phyloP scores from a whole-genome alignment of 2,113 vertebrate species.

The Sapayoa aenigma region DNA sequence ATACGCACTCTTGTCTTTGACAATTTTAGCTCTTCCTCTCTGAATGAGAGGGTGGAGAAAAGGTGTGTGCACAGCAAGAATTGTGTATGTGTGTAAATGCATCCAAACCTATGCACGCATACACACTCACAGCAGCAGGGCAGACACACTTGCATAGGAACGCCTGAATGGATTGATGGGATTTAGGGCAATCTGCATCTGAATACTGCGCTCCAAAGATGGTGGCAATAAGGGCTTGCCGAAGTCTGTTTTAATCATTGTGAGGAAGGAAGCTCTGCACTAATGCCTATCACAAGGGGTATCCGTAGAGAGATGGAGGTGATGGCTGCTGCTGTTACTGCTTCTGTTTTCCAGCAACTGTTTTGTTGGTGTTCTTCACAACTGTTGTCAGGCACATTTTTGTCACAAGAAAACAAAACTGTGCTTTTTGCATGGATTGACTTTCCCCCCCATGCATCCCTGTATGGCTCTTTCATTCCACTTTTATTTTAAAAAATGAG shows the following conservation, averaged over 20 bases:
- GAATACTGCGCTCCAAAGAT: slow-evolving; percentile 80
- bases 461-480: not conserved
- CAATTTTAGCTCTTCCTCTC: slow-evolving; percentile 30
- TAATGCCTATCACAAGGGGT: not conserved
- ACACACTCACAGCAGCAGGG: not conserved
- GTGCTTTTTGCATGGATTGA: not conserved
- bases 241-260: slow-evolving; percentile 74
- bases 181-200: slow-evolving; percentile 92
- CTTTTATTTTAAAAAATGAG: not conserved
- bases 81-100: slow-evolving; percentile 30
- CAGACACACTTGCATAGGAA: slow-evolving; percentile 33
- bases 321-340: not conserved
- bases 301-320: not conserved
- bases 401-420: not conserved
- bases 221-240: slow-evolving; percentile 68
- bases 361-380: slow-evolving; percentile 12
- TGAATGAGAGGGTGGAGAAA: not conserved
- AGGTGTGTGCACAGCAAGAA: slow-evolving; percentile 1
- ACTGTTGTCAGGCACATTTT: not conserved
- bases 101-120: not conserved
- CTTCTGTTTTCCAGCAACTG: slow-evolving; percentile 24
- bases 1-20: slow-evolving; percentile 60
- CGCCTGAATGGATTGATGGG: slow-evolving; percentile 77
- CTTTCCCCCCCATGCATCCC: not conserved
- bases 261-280: slow-evolving; percentile 41